Evolutionary conservation across 2,113 vertebrate genomes (phyloP), one percentile per base, ranked within the genome.

Genomic region (Pimephales promelas): DNA sequence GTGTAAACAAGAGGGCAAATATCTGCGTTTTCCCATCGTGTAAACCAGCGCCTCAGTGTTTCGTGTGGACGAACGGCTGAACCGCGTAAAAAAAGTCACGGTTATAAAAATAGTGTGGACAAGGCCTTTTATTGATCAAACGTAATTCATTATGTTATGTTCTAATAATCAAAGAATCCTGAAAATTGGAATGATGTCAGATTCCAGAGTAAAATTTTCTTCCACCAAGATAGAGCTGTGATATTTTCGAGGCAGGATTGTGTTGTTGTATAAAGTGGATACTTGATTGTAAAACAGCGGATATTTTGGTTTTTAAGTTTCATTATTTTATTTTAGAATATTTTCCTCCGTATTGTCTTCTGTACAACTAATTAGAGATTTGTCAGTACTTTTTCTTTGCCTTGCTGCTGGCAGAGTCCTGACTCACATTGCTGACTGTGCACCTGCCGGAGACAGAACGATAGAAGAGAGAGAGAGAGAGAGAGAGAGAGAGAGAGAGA

Each of bases 351-450:
- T 76, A 45, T 66, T 66, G 59, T 22, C 56, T 66, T 40, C 57
- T 43, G 66, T 61, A n/a, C 8, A 47, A 40, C 47, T 79, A 47
- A 84, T 82, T 22, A 62, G 66, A 71, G 16, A 84, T 79, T 71
- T 79, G 54, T 79, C 56, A 26, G 64, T 20, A 61, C 34, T 40
- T 71, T 40, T 43, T 70, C 61, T 43, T 66, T 82, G 57, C 57
- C 64, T 47, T 82, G 59, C 77, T 31, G 40, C 34, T 81, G 77
- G 81, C 84, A 84, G 22, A 79, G 59, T 79, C 73, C 61, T 52
- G 43, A 28, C 54, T 86, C 71, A 81, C 49, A 83, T 16, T 88
- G 87, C 87, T 88, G 87, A 88, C 87, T 49, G 75, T 82, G 87
- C 87, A 86, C 83, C 83, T 88, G 80, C 83, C 66, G 54, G 61